Evolutionary conservation across 1,140 invertebrate genomes (phyloP), one percentile per base, ranked within the genome.

Genomic region (Holotrichia oblita): DNA sequence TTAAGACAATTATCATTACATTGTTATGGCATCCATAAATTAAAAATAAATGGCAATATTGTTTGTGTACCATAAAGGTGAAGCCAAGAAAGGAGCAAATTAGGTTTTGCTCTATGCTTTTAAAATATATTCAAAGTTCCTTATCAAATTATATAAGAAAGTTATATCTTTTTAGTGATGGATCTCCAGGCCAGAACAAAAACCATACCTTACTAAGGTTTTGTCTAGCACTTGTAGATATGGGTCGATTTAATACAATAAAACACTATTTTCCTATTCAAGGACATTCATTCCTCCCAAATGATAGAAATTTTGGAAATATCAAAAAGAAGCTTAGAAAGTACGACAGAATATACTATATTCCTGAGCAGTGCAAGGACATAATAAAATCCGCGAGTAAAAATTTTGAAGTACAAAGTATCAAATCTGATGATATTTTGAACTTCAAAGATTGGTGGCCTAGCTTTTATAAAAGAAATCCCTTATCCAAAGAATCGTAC

Each of bases 11-110:
- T 34, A 34, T 34, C 27, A 34, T 34, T 34, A 34, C 4, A 34
- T 34, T 34, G 27, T 34, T 20, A 77, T 80, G 27, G 76, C 12
- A 55, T n/a, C 17, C 12, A n/a, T 55, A n/a, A n/a, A 2, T 55
- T 55, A n/a, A 55, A 55, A 17, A 17, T 12, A 69, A 44, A 44
- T 48, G 44, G 44, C 44, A 10, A n/a, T 9, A 48, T 48, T 48
- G 10, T 48, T 48, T 48, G 44, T 48, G 0, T 48, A 9, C 44
- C 10, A 48, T 48, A 9, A 48, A 48, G 44, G n/a, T 48, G 44
- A 48, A 48, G 10, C n/a, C n/a, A 48, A 10, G 44, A 48, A 48
- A 48, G 44, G 44, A n/a, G 7, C 44, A 48, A 48, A 48, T 48
- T 6, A 48, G 7, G 10, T 48, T n/a, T 48, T 48, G 44, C 44